phyloP scores from a whole-genome alignment of 2,888 invertebrate genomes.

The Desoria tigrina region DNA sequence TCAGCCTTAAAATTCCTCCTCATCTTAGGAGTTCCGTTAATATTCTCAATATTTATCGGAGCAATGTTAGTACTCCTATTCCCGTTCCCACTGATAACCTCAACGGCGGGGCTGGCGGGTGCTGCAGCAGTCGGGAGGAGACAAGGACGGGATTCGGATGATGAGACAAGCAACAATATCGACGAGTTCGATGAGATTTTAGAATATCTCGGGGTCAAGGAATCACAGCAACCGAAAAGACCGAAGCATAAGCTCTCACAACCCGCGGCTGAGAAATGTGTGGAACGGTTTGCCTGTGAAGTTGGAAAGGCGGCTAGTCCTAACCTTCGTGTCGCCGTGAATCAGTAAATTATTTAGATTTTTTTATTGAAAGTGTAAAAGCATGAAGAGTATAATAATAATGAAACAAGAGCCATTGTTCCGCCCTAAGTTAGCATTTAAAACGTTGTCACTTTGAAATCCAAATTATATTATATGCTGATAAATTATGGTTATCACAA shows the following conservation, averaged over 20 bases:
- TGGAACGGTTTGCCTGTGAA: slow-evolving; percentile 6
- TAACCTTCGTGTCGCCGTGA: background rate
- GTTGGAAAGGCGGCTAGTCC: background rate
- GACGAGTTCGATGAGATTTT: background rate
- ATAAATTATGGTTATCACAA: too few species aligned
- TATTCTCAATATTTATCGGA: slow-evolving; percentile 10
- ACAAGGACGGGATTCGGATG: background rate
- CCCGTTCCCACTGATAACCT: slow-evolving; percentile 11
- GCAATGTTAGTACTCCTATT: slow-evolving; percentile 16
- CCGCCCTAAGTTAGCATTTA: too few species aligned
- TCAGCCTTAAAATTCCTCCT: slow-evolving; percentile 7
- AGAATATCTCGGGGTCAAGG: background rate
- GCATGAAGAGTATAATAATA: background rate
- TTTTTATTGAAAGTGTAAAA: background rate
- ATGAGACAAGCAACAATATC: too few species aligned
- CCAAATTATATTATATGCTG: too few species aligned
- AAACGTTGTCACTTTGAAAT: too few species aligned
- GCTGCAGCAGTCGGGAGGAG: slow-evolving; percentile 13
- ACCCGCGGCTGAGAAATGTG: slow-evolving; percentile 2
- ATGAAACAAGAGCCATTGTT: too few species aligned
- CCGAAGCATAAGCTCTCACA: background rate
- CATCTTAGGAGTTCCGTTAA: background rate
- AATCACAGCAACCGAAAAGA: background rate
- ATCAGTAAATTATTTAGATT: background rate
- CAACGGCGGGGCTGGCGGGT: slow-evolving; percentile 7